Evolutionary conservation across 2,113 vertebrate genomes (phyloP), one percentile per base, ranked within the genome.

Genomic region (Rhinichthys klamathensis): DNA sequence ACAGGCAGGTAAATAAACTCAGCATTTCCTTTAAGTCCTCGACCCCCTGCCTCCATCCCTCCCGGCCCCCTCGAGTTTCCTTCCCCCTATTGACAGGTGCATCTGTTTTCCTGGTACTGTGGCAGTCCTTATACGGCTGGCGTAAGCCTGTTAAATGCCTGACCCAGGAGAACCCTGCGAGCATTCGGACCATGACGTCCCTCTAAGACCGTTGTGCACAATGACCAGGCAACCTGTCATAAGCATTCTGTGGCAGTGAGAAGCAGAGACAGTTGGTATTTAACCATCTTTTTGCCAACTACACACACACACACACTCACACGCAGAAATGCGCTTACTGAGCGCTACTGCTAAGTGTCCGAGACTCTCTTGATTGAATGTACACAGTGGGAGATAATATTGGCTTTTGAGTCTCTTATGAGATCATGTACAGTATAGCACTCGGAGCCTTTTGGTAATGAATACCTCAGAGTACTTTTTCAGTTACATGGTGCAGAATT

Each of bases 71-170:
- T 89, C 82, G 88, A 85, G 90, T 92, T 93, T 92, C 90, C 90
- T 91, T 91, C 89, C 86, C 86, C 85, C 88, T 90, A 92, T 91
- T 94, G 93, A 93, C 93, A 94, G 91, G 94, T 96, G 93, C 92
- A 94, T 92, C 90, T 94, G 89, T 91, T 89, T 86, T 44, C 82
- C 89, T 75, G 21, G 85, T 90, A 87, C 90, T 82, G 89, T 2
- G 78, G 30, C 86, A 88, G 91, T 86, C 93, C 87, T 92, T 95
- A 90, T 92, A 93, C 90, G 92, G 91, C 89, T 76, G 82, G 80
- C 83, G 85, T 90, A 87, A 89, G 86, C 90, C 85, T 92, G 76
- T 76, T 90, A 94, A 89, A 91, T 92, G 89, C 89, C 93, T 86
- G 84, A 91, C 91, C 88, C 92, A 92, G 90, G 76, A 89, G 90